Percentiles rank a stretch among this genome's conserved stretches.
phyloP scores from a whole-genome alignment of 2,888 invertebrate genomes.

The Rotaria socialis region DNA sequence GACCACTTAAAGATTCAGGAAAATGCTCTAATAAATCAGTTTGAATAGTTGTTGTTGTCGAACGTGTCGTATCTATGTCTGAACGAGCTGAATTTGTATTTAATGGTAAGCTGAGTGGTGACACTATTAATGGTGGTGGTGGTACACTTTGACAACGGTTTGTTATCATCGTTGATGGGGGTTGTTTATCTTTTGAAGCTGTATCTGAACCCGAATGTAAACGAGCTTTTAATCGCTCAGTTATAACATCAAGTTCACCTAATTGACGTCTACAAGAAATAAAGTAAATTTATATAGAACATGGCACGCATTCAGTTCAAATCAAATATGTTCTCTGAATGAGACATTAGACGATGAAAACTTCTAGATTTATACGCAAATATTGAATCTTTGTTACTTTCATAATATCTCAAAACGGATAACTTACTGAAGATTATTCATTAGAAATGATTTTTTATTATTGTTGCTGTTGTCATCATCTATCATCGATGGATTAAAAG shows the following conservation, averaged over 20 bases:
- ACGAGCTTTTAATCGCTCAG: constrained; percentile 31
- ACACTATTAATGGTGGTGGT: neutral
- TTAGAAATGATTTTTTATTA: constrained; percentile 3
- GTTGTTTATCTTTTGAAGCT: neutral
- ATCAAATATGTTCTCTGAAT: no score
- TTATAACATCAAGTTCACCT: neutral
- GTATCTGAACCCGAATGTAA: neutral
- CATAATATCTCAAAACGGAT: no score
- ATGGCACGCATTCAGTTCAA: no score
- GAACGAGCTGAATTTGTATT: neutral
- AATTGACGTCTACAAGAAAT: neutral
- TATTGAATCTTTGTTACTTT: no score
- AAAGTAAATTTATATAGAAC: no score
- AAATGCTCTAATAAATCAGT: constrained; percentile 30
- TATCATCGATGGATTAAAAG: neutral
- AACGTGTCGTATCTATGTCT: neutral
- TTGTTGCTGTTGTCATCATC: constrained; percentile 1
- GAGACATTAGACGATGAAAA: no score
- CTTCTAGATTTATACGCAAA: no score
- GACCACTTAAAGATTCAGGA: constrained; percentile 9
- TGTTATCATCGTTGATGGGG: neutral
- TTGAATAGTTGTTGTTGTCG: neutral
- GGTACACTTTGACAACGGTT: no score
- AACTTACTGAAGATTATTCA: constrained; percentile 13
- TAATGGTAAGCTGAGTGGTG: neutral